Percentiles rank a stretch among this genome's conserved stretches.
Conservation (phyloP, 2,888 invertebrate genomes). For the Teleiodes luculella region DNA sequence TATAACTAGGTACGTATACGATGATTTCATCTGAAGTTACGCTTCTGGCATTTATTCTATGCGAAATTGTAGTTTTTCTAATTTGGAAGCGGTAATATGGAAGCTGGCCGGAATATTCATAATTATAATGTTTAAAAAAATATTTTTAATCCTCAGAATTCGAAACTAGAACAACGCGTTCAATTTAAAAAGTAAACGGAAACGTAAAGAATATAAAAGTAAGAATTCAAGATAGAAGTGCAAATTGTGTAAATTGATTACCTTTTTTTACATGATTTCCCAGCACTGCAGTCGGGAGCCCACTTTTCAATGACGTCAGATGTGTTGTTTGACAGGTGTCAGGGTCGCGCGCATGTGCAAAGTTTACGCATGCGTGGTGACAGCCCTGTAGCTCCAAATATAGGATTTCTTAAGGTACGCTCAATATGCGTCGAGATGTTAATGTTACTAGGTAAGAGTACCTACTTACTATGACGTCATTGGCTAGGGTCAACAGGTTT, state of each 20-base stretch:
- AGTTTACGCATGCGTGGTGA: conserved; percentile 46
- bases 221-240: not conserved
- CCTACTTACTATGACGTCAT: not conserved
- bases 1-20: not conserved
- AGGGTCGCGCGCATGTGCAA: conserved; percentile 42
- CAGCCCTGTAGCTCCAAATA: conserved; percentile 29
- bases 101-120: not conserved
- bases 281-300: conserved; percentile 33
- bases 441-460: not conserved
- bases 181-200: too few species aligned
- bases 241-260: conserved; percentile 6
- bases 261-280: conserved; percentile 54
- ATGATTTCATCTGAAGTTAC: too few species aligned
- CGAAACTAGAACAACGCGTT: too few species aligned
- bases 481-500: not conserved
- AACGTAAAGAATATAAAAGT: conserved; percentile 13
- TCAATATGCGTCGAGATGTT: conserved; percentile 25
- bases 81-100: too few species aligned
- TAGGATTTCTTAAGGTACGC: conserved; percentile 24
- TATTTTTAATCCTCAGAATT: not conserved
- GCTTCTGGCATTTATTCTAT: too few species aligned
- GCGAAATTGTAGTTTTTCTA: too few species aligned
- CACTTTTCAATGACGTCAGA: conserved; percentile 51
- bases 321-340: conserved; percentile 60
- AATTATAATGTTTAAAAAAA: not conserved